Percentiles rank a stretch among this genome's conserved stretches.
phyloP scores from a whole-genome alignment of 1,140 invertebrate species.

The Dinoponera quadriceps region DNA sequence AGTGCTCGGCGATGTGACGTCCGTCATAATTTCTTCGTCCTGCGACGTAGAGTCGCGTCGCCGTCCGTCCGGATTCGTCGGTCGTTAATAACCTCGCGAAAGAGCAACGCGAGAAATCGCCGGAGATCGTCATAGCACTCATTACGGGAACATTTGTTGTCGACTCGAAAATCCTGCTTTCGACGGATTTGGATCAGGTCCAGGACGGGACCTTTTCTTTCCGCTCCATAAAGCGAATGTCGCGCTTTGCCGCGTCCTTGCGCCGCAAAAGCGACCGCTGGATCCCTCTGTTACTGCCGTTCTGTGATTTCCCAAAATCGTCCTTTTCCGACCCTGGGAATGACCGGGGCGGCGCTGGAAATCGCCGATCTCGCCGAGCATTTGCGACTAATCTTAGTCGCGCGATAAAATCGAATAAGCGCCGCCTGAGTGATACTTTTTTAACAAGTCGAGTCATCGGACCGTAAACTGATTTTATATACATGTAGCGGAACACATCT shows the following conservation, averaged over 20 bases:
- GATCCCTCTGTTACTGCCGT: neutral
- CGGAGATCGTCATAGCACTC: conserved; percentile 49
- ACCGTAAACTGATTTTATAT: neutral
- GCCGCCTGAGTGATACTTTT: neutral
- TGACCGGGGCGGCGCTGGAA: neutral
- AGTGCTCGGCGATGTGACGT: neutral
- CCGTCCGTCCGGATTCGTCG: neutral
- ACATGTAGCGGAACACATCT: too few relatives aligned
- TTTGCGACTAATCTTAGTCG: neutral
- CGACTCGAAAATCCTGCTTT: conserved; percentile 66
- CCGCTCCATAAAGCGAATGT: conserved; percentile 73
- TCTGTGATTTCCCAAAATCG: conserved; percentile 46
- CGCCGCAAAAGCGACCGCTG: conserved; percentile 2
- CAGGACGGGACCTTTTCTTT: conserved; percentile 64
- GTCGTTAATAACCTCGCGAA: conserved; percentile 63
- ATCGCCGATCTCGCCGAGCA: neutral
- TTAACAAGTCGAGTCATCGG: neutral
- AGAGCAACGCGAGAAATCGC: conserved; percentile 48
- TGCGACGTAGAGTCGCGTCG: conserved; percentile 2
- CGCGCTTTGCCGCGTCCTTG: conserved; percentile 61
- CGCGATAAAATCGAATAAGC: neutral
- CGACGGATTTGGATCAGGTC: conserved; percentile 68
- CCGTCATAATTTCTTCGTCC: neutral
- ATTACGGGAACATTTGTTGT: conserved; percentile 66
- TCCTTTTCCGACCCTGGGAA: conserved; percentile 33